Percentiles rank a stretch among this genome's conserved stretches.
These are phyloP conservation scores for Parus major DNA, from an alignment of 2,113 vertebrate genomes.

Conservation along the genomic window DNA sequence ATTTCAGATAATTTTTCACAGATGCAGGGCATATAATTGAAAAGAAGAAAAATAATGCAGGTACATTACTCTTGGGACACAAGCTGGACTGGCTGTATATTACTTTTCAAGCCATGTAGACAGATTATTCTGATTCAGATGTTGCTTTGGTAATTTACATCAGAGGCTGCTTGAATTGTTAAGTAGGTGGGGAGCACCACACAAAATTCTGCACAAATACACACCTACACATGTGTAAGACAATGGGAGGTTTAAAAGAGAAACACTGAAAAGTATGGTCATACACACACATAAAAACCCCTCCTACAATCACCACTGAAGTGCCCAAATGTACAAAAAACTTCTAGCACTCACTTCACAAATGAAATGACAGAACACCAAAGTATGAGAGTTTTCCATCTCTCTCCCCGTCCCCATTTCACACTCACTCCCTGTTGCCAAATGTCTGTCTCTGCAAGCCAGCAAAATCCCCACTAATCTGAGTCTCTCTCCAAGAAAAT, in stretches of 20 bases:
- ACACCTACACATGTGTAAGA: not conserved
- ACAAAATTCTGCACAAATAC: not conserved
- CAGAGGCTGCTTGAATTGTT: not conserved
- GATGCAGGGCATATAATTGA: not conserved
- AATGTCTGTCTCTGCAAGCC: not conserved
- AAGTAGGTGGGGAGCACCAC: not conserved
- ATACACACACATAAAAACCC: rapidly evolving
- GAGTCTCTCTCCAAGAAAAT: not conserved
- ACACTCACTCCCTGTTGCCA: not conserved
- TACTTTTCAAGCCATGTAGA: not conserved
- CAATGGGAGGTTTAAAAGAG: not conserved
- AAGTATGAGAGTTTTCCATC: not conserved
- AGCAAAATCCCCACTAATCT: not conserved
- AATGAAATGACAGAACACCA: not conserved
- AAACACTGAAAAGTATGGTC: not conserved
- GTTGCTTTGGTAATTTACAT: not conserved
- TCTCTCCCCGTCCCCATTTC: not conserved
- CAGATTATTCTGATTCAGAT: not conserved
- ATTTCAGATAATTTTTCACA: not conserved
- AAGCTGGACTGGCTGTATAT: not conserved
- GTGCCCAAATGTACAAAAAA: not conserved
- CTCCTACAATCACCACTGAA: not conserved
- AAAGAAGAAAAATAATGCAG: not conserved
- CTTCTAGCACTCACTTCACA: not conserved
- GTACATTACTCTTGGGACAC: not conserved